Evolutionary conservation across 2,113 vertebrate genomes (phyloP).

Genomic region (Pelusios castaneus): DNA sequence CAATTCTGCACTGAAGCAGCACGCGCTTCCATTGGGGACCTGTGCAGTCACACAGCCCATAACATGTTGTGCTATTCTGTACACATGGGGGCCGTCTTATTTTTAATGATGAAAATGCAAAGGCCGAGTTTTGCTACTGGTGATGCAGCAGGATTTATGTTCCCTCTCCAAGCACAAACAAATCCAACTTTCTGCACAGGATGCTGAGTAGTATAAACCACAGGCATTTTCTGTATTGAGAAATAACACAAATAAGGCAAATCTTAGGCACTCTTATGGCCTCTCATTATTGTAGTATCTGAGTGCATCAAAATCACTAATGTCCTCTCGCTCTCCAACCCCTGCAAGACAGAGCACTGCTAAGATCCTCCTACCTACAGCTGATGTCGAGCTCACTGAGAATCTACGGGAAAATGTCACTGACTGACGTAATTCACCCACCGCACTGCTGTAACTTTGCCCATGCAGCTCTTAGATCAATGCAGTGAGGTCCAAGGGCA

Average conservation of each 20-base stretch:
- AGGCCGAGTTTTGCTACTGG: not conserved
- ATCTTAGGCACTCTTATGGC: not conserved
- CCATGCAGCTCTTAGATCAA: not conserved
- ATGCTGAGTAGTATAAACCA: not conserved
- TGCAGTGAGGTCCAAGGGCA: not conserved
- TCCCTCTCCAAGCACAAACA: not conserved
- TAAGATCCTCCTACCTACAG: too few relatives aligned
- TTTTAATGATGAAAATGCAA: accelerated
- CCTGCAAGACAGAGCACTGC: not conserved
- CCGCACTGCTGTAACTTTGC: not conserved
- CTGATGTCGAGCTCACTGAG: not conserved
- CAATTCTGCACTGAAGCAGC: not conserved
- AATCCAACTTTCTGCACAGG: not conserved
- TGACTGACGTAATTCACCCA: not conserved
- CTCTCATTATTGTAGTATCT: not conserved
- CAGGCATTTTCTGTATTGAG: not conserved
- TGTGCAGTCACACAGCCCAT: not conserved
- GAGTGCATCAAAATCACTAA: not conserved
- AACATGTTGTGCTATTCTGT: not conserved
- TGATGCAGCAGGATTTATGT: accelerated
- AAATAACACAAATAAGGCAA: not conserved
- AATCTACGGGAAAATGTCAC: not conserved
- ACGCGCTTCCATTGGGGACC: not conserved
- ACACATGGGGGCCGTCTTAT: not conserved
- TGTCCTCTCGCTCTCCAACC: not conserved